Percentiles rank a stretch among this genome's conserved stretches.
Conservation (phyloP, 2,113 vertebrate genomes). For the Capreolus pygargus region DNA sequence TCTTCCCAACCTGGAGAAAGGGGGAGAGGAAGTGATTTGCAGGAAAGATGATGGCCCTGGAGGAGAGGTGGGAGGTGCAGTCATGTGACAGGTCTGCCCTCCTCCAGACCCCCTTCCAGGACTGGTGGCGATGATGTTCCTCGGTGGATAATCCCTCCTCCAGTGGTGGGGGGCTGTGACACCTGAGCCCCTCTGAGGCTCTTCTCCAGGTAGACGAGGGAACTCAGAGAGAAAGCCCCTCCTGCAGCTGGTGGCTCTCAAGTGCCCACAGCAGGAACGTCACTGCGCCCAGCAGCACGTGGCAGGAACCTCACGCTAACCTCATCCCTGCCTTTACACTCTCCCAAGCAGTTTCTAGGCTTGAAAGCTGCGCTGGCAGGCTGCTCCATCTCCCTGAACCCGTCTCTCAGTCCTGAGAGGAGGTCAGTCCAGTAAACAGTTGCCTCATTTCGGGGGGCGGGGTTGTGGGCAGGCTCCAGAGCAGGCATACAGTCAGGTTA, state of each 20-base stretch:
- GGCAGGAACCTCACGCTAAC: not conserved
- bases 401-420: not conserved
- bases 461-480: no score
- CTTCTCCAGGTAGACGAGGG: not conserved
- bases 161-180: accelerated
- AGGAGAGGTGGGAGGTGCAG: not conserved
- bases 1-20: not conserved
- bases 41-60: not conserved
- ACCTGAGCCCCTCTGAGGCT: not conserved
- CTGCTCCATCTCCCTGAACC: not conserved
- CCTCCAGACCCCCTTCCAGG: not conserved
- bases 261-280: not conserved
- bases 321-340: not conserved
- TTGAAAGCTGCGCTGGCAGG: not conserved
- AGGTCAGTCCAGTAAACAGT: no score
- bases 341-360: not conserved
- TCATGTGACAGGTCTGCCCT: not conserved
- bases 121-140: not conserved
- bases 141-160: not conserved
- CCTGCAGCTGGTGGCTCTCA: not conserved
- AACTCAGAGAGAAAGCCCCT: not conserved
- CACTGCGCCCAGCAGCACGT: not conserved
- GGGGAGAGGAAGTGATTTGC: not conserved
- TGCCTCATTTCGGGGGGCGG: not conserved
- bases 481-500: no score